These are phyloP conservation scores for Coryphaenoides rupestris DNA, from an alignment of 2,113 vertebrate genomes.

Conservation along the genomic window DNA sequence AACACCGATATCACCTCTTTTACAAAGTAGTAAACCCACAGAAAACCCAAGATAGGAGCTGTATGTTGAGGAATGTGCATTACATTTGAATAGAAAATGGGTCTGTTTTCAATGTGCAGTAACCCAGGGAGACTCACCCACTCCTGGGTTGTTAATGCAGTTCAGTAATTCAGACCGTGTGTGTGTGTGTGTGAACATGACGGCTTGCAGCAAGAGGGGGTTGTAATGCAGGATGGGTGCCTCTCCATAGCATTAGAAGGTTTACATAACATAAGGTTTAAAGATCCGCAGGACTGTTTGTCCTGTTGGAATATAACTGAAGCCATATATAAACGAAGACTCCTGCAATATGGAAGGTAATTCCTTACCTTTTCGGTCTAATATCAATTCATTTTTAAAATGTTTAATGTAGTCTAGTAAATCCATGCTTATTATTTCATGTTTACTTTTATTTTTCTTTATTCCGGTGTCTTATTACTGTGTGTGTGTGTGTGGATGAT, in stretches of 20 bases:
- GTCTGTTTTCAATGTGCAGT: too few species aligned
- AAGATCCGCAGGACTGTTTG: neutral
- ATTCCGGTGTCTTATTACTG: neutral
- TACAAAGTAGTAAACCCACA: too few species aligned
- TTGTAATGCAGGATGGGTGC: too few species aligned
- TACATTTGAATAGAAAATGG: too few species aligned
- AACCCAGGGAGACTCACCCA: too few species aligned
- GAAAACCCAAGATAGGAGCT: too few species aligned
- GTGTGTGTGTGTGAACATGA: neutral
- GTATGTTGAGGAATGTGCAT: too few species aligned
- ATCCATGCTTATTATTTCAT: conserved; percentile 40
- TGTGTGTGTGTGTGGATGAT: neutral
- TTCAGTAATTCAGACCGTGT: neutral
- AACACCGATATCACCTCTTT: too few species aligned
- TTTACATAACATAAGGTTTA: too few species aligned
- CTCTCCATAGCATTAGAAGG: too few species aligned
- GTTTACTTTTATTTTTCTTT: conserved; percentile 29
- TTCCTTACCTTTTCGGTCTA: neutral
- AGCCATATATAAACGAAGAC: neutral
- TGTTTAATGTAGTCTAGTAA: conserved; percentile 1
- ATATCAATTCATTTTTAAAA: neutral
- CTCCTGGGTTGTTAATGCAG: too few species aligned
- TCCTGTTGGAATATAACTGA: neutral
- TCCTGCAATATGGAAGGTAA: neutral
- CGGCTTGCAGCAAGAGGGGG: too few species aligned